Conservation (phyloP, 1,140 invertebrate genomes). For the Euura lappo region DNA sequence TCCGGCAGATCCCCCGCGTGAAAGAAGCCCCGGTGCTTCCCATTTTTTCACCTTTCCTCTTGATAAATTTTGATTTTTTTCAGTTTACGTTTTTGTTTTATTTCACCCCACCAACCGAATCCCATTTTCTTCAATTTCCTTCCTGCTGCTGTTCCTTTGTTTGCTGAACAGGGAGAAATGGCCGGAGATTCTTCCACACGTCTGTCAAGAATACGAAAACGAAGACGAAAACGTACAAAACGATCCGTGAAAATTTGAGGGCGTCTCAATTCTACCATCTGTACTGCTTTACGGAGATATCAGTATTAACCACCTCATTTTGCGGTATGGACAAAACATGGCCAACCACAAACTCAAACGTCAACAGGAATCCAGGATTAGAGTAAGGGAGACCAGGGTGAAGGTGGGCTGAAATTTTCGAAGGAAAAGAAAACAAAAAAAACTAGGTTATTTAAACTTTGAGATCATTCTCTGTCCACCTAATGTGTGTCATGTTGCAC, state of each 20-base stretch:
- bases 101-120: not conserved
- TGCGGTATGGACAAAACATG: too few species aligned
- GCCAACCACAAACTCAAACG: too few species aligned
- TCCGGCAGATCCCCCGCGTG: not conserved
- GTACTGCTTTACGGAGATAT: too few species aligned
- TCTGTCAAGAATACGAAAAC: not conserved
- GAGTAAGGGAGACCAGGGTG: too few species aligned
- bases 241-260: conserved; percentile 5
- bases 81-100: not conserved
- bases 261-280: not conserved
- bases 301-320: too few species aligned
- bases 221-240: not conserved
- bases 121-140: not conserved
- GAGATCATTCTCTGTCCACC: too few species aligned
- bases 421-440: too few species aligned
- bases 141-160: not conserved
- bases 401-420: too few species aligned
- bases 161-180: not conserved
- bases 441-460: too few species aligned
- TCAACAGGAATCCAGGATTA: too few species aligned
- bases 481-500: too few species aligned
- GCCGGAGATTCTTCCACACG: not conserved
- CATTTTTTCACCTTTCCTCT: not conserved
- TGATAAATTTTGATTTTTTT: not conserved
- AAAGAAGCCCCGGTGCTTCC: not conserved